phyloP scores from a whole-genome alignment of 2,888 invertebrate species.

The Anoplius nigerrimus region DNA sequence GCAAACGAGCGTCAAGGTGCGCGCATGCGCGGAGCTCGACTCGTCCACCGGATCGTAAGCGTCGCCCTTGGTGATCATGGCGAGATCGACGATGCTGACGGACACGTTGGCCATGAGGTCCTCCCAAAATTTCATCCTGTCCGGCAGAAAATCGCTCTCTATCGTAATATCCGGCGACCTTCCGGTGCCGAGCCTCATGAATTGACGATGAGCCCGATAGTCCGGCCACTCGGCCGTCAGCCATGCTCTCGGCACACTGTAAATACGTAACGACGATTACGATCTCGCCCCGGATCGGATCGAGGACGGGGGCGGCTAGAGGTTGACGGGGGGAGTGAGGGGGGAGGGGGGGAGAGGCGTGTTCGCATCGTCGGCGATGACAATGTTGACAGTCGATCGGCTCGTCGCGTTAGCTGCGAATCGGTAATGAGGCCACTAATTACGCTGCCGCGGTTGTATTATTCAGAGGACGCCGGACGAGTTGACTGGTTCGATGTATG shows the following conservation, averaged over 20 bases:
- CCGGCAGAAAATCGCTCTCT: constrained; percentile 50
- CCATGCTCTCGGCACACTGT: constrained; percentile 62
- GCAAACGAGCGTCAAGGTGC: too few relatives aligned
- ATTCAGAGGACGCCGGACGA: too few relatives aligned
- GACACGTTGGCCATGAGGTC: constrained; percentile 52
- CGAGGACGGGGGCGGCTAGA: background rate
- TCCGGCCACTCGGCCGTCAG: constrained; percentile 59
- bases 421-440: too few relatives aligned
- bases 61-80: background rate
- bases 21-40: too few relatives aligned
- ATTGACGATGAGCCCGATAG: constrained; percentile 53
- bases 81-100: background rate
- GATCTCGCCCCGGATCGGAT: constrained; percentile 20
- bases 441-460: too few relatives aligned
- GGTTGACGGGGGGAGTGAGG: too few relatives aligned
- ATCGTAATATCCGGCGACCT: constrained; percentile 52
- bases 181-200: constrained; percentile 61
- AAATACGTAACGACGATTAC: constrained; percentile 44
- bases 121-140: constrained; percentile 66
- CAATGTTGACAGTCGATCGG: too few relatives aligned
- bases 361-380: too few relatives aligned
- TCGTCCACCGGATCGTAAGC: too few relatives aligned
- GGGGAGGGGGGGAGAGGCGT: too few relatives aligned
- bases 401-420: too few relatives aligned
- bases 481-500: background rate